Conservation (phyloP, 2,113 vertebrate species). For the Genyomyrus donnyi region DNA sequence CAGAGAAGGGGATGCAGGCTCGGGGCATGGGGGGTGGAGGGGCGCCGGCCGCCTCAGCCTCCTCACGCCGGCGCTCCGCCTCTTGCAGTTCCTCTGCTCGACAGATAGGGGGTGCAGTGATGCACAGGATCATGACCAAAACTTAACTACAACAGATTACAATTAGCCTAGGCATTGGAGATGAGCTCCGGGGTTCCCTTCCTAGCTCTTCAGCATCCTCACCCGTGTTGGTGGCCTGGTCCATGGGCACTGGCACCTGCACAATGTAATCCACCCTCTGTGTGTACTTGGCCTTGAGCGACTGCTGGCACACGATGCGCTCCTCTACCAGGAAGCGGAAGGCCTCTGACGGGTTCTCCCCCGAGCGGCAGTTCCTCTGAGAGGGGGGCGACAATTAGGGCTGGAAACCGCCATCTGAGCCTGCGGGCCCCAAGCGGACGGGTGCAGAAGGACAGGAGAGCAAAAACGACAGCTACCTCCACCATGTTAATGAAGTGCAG, state of each 20-base stretch:
- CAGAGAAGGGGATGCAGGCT: slow-evolving; percentile 89
- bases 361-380: slow-evolving; percentile 93
- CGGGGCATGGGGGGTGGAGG: slow-evolving; percentile 72
- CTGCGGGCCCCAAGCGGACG: neutral
- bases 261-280: slow-evolving; percentile 95
- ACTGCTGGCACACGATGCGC: slow-evolving; percentile 90
- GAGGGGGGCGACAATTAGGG: neutral
- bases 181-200: neutral
- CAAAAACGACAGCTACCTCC: slow-evolving; percentile 66
- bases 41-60: slow-evolving; percentile 76
- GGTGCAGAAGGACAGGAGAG: neutral
- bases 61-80: slow-evolving; percentile 82
- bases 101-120: neutral
- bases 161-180: neutral
- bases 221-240: slow-evolving; percentile 95
- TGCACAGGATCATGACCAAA: neutral
- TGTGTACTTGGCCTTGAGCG: slow-evolving; percentile 95
- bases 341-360: slow-evolving; percentile 88
- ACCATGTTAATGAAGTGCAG: slow-evolving; percentile 99
- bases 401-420: neutral
- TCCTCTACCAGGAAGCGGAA: slow-evolving; percentile 96
- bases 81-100: slow-evolving; percentile 84
- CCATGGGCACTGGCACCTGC: slow-evolving; percentile 93
- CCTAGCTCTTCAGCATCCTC: neutral
- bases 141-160: neutral